Percentiles rank a stretch among this genome's conserved stretches.
Conservation (phyloP, 2,888 invertebrate genomes). For the Brenthis ino region DNA sequence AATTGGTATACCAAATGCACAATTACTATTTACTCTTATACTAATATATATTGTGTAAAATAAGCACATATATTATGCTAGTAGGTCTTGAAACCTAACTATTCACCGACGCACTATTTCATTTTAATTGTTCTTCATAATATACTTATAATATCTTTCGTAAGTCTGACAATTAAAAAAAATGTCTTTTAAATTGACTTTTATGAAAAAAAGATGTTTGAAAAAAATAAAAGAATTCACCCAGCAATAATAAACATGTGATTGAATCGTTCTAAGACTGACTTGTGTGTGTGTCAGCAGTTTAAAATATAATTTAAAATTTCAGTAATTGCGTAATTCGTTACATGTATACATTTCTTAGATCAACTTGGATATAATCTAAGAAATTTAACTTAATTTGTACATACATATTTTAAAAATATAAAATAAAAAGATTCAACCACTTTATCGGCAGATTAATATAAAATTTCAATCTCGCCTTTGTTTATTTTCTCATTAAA, state of each 20-base stretch:
- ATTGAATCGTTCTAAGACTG: slow-evolving; percentile 77
- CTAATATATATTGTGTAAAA: slow-evolving; percentile 50
- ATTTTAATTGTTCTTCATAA: background rate
- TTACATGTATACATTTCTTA: too few species aligned
- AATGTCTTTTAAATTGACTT: background rate
- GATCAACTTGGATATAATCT: too few species aligned
- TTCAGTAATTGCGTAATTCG: background rate
- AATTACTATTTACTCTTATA: slow-evolving; percentile 63
- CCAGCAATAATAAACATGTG: slow-evolving; percentile 76
- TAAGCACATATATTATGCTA: slow-evolving; percentile 51
- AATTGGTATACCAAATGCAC: slow-evolving; percentile 77
- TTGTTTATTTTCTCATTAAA: background rate
- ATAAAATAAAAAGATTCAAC: too few species aligned
- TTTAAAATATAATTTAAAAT: background rate
- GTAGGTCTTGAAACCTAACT: slow-evolving; percentile 14
- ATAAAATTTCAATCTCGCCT: background rate
- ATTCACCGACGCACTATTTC: slow-evolving; percentile 15
- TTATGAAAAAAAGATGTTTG: slow-evolving; percentile 26
- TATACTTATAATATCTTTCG: background rate
- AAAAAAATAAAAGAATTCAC: slow-evolving; percentile 45
- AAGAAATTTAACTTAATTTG: too few species aligned
- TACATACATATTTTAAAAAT: too few species aligned
- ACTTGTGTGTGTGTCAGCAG: slow-evolving; percentile 42
- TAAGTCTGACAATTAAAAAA: background rate
- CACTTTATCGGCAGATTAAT: background rate